Evolutionary conservation across 2,888 invertebrate genomes (phyloP).

Genomic region (Encarsia formosa): DNA sequence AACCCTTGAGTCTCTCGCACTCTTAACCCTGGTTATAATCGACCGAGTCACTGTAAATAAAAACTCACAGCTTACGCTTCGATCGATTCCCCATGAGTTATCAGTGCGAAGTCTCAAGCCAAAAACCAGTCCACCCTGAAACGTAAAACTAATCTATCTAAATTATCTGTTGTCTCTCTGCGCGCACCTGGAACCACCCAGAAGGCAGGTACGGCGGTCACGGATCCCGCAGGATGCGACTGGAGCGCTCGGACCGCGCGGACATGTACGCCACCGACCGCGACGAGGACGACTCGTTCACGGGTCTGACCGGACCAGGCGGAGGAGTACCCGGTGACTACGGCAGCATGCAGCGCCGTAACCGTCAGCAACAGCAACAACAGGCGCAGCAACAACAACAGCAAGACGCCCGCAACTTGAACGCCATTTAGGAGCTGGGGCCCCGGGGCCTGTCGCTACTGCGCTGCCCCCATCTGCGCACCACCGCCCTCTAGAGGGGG

Average conservation of each 20-base stretch:
- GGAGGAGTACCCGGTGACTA: constrained; percentile 28
- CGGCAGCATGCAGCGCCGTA: constrained; percentile 54
- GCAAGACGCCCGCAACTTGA: constrained; percentile 59
- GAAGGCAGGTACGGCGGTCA: constrained; percentile 36
- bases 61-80: no score
- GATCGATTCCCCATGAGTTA: no score
- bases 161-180: no score
- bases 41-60: no score
- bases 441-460: constrained; percentile 51
- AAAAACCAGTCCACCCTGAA: no score
- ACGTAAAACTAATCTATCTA: no score
- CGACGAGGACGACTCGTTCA: constrained; percentile 19
- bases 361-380: constrained; percentile 10
- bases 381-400: constrained; percentile 25
- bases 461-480: constrained; percentile 50
- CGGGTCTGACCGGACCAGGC: neutral
- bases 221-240: constrained; percentile 45
- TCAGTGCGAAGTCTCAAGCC: no score
- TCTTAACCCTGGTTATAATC: no score
- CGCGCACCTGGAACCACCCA: constrained; percentile 7
- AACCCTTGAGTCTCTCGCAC: no score
- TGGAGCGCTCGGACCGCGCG: constrained; percentile 44
- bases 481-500: constrained; percentile 46
- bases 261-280: constrained; percentile 17
- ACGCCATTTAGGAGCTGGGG: constrained; percentile 66